These are phyloP conservation scores for Arctia plantaginis DNA, from an alignment of 2,888 invertebrate genomes.

Conservation along the genomic window DNA sequence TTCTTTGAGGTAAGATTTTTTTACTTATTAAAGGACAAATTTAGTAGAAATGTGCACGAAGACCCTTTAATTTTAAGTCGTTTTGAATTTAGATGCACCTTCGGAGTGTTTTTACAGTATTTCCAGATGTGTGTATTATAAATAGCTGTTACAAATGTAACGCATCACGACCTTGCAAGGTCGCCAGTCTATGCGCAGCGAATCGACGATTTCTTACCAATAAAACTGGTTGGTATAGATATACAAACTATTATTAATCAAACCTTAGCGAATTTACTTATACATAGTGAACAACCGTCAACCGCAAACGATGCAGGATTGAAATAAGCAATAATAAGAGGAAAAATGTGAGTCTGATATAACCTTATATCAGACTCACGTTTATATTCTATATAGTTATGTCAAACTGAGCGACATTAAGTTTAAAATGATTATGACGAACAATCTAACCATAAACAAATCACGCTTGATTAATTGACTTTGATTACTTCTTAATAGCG, in stretches of 20 bases:
- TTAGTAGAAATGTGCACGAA: background rate
- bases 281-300: background rate
- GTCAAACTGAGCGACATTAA: background rate
- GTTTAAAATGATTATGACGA: too few species aligned
- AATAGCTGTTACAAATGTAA: conserved; percentile 30
- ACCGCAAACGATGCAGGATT: background rate
- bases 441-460: background rate
- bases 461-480: background rate
- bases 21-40: background rate
- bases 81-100: conserved; percentile 8
- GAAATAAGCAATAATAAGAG: too few species aligned
- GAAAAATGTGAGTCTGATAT: background rate
- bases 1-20: background rate
- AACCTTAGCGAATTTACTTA: background rate
- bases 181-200: conserved; percentile 48
- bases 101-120: conserved; percentile 20
- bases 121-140: conserved; percentile 39
- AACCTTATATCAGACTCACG: background rate
- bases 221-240: conserved; percentile 29
- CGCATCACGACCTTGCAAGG: conserved; percentile 62
- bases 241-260: too few species aligned
- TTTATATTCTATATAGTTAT: background rate
- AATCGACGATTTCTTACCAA: conserved; percentile 44
- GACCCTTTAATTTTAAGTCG: background rate
- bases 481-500: background rate